Evolutionary conservation across 2,797 vertebrate species (phyloP), one percentile per base, ranked within the genome.

Genomic region (Aphelocoma californica): DNA sequence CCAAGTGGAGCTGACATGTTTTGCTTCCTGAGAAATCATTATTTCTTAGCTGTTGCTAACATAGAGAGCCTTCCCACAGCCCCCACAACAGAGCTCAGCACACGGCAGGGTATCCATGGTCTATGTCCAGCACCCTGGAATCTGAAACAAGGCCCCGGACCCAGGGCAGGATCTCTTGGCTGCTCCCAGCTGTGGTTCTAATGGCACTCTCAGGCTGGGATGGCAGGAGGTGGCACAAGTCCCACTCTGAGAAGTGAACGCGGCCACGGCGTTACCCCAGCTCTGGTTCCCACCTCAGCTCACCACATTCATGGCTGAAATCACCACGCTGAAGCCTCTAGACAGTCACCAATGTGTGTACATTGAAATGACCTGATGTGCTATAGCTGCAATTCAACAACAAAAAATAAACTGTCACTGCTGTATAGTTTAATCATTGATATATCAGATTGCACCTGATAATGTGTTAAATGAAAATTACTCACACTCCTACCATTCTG

Each of bases 71-170:
- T 50, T 61, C 47, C 53, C 61, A 8, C 24, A 32, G 70, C 18
- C 56, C 45, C 50, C 64, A 45, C 0, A 4, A 10, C 5, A 54
- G 47, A 69, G n/a, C 72, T 21, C 64, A 56, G 81, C 18, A n/a
- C 28, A 2, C 40, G 3, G 8, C 4, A 1, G 36, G 58, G n/a
- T 2, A 9, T 0, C 19, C 10, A 13, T 0, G 25, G 23, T 10
- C 66, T 29, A 0, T 7, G 21, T 9, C n/a, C 53, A 65, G 58
- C 57, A 69, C 20, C 13, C 23, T 16, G n/a, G 4, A 8, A 47
- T 6, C 45, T 25, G 29, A 45, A 75, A 60, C 31, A 20, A 12
- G 19, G 7, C 11, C 47, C 67, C 40, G 44, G n/a, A 8, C 1
- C 12, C 32, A 4, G 14, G 4, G 47, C 20, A 44, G 40, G 51